Base-by-base conservation (phyloP, 1,140 invertebrate genomes). In the Scaptomyza montana region DNA sequence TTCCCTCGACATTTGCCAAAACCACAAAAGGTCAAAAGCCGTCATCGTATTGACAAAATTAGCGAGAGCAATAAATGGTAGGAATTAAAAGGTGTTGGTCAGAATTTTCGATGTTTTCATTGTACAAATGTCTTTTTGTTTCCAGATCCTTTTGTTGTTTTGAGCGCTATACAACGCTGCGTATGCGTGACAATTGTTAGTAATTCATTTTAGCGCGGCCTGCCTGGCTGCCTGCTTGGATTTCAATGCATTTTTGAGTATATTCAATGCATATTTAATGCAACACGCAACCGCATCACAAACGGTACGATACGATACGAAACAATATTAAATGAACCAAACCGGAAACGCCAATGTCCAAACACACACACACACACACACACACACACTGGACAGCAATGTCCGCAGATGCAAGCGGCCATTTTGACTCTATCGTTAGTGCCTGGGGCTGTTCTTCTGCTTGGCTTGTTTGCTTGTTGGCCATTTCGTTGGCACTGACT, bases 201-300 rank as follows among this genome's bases (percentile, higher is more conserved):
- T 84, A 71, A 74, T 53, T 87, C 62, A 79, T 68, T 70, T 67
- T 19, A 39, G 53, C 7, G 30, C 30, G 8, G 33, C 0, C 8
- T 36, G 33, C 6, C 33, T 9, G 19, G 16, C 65, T 21, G 9
- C 57, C 33, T 77, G 54, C 77, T 60, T 57, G 75, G 66, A 81
- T 63, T 73, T 77, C 56, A 70, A 65, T 87, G 82, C 82, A 87
- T 87, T 87, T 77, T 68, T 73, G 64, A 78, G 64, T 64, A 76
- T 69, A 72, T 72, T 77, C 74, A 89, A 87, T 87, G 79, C 69
- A 79, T 87, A 67, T 69, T 82, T 79, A 89, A 87, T 89, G 73
- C 69, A 55, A 46, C 84, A 87, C 84, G 77, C 79, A 69, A 85
- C 45, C 55, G n/a, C 39, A 53, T 16, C 47, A 13, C 59, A 60